These are phyloP conservation scores for Apodemia duryi DNA, from an alignment of 2,888 invertebrate species.

Conservation along the genomic window DNA sequence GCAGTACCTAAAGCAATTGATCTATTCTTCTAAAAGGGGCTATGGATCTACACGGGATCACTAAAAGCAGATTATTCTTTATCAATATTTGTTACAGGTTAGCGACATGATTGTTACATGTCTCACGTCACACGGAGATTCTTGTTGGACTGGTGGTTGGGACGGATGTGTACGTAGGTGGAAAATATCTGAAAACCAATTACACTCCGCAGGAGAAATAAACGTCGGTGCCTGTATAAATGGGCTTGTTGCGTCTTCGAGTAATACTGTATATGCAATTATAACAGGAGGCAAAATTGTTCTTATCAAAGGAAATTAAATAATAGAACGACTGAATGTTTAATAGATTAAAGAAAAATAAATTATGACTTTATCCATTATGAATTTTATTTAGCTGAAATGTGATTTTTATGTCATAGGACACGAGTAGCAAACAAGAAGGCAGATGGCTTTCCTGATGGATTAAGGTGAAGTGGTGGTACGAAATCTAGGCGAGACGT, in stretches of 20 bases:
- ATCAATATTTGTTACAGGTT: conserved; percentile 42
- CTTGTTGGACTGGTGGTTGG: conserved; percentile 78
- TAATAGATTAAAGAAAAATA: neutral
- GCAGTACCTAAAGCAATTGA: too few species aligned
- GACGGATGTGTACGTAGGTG: conserved; percentile 74
- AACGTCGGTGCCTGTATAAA: conserved; percentile 59
- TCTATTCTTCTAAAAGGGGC: too few species aligned
- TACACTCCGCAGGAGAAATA: conserved; percentile 56
- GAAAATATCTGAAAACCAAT: conserved; percentile 51
- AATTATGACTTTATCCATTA: neutral
- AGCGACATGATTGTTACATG: conserved; percentile 75
- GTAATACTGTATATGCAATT: conserved; percentile 46
- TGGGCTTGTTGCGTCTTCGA: conserved; percentile 43
- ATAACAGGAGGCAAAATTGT: conserved; percentile 52
- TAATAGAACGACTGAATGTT: neutral
- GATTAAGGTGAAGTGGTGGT: too few species aligned
- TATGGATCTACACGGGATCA: too few species aligned
- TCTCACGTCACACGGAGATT: conserved; percentile 56
- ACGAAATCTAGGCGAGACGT: too few species aligned
- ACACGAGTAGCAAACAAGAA: too few species aligned
- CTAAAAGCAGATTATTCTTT: neutral
- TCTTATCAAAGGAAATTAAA: conserved; percentile 35
- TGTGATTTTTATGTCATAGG: too few species aligned
- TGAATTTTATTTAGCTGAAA: too few species aligned
- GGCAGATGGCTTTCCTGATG: too few species aligned